These are phyloP conservation scores for Onychorhynchus coronatus DNA, from an alignment of 2,113 vertebrate species.

Conservation along the genomic window DNA sequence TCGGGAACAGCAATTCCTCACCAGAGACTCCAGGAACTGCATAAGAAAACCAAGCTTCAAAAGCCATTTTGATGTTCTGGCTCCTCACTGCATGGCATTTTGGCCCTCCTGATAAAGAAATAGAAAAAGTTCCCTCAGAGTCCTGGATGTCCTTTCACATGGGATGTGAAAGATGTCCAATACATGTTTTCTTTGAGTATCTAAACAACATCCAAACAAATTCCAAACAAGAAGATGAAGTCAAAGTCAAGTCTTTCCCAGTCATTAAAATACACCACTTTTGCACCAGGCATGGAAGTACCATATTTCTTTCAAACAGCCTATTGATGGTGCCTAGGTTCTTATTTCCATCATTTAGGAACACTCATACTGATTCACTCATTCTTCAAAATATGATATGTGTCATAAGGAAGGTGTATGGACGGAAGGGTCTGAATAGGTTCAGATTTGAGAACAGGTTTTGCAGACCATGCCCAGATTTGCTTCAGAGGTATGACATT, in stretches of 20 bases:
- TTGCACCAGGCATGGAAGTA: not conserved
- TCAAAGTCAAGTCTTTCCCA: not conserved
- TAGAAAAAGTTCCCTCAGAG: not conserved
- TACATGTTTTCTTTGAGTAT: not conserved
- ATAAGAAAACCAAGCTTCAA: not conserved
- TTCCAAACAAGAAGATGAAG: not conserved
- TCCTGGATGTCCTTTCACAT: not conserved
- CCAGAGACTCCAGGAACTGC: not conserved
- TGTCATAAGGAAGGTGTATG: not conserved
- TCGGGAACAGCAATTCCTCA: not conserved
- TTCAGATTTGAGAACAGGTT: constrained; percentile 5
- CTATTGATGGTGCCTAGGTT: not conserved
- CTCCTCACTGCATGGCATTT: not conserved
- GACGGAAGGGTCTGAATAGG: not conserved
- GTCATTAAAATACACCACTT: not conserved
- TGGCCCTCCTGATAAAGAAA: not conserved
- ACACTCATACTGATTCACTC: not conserved
- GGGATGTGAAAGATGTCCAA: not conserved
- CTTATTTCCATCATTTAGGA: not conserved
- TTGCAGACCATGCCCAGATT: not conserved
- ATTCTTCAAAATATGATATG: not conserved
- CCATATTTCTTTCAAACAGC: not conserved
- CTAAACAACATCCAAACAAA: not conserved
- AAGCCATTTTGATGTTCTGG: not conserved
- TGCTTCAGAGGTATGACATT: not conserved